Conservation (phyloP, 1,140 invertebrate species). For the Epicauta chinensis region DNA sequence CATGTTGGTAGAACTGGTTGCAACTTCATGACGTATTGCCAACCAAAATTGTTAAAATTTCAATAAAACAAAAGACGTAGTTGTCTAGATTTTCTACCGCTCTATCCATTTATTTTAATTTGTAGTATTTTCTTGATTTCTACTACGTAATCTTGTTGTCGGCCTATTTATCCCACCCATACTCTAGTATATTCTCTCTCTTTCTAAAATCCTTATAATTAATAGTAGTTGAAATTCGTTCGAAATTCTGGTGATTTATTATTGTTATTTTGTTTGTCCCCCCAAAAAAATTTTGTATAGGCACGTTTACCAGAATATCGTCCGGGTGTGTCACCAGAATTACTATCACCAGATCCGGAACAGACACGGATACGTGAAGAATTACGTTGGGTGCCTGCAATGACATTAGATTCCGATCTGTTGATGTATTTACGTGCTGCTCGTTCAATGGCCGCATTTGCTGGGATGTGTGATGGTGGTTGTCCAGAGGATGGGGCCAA, state of each 20-base stretch:
- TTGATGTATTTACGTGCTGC: conserved; percentile 96
- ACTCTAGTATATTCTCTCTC: not conserved
- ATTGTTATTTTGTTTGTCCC: no score
- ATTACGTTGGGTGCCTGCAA: conserved; percentile 85
- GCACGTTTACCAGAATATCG: conserved; percentile 74
- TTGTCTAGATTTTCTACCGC: conserved; percentile 12
- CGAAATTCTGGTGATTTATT: no score
- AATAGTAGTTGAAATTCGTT: no score
- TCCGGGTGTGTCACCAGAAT: conserved; percentile 59
- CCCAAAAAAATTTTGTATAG: conserved; percentile 42
- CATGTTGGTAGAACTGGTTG: conserved; percentile 24
- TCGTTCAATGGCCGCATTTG: conserved; percentile 91
- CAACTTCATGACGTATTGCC: conserved; percentile 1
- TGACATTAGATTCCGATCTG: conserved; percentile 88
- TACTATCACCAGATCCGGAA: conserved; percentile 66
- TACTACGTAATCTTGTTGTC: conserved; percentile 14
- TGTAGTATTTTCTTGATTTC: conserved; percentile 5
- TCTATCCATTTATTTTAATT: not conserved
- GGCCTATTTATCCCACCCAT: conserved; percentile 14
- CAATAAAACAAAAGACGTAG: conserved; percentile 6
- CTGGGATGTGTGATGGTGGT: conserved; percentile 95
- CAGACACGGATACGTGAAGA: conserved; percentile 75
- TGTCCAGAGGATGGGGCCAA: conserved; percentile 94
- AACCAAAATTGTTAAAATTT: no score
- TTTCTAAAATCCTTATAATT: no score